These are phyloP conservation scores for Notodonta dromedarius DNA, from an alignment of 2,888 invertebrate species.

Conservation along the genomic window DNA sequence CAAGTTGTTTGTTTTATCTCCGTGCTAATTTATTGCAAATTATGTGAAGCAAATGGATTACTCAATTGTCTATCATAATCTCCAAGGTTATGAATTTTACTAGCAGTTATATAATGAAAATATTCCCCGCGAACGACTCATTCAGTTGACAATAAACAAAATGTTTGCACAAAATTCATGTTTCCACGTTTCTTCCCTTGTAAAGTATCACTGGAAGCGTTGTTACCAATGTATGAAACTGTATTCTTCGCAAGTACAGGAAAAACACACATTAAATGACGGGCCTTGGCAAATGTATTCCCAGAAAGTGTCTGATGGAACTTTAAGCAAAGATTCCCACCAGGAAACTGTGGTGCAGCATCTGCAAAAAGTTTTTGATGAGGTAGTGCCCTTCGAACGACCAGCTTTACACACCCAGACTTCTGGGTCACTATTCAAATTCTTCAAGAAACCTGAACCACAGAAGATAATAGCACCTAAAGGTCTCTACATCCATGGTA, in stretches of 20 bases:
- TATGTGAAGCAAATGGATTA: background rate
- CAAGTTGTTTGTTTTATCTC: background rate
- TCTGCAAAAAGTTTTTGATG: conserved; percentile 88
- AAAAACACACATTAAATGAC: conserved; percentile 42
- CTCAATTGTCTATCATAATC: conserved; percentile 21
- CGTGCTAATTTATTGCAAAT: background rate
- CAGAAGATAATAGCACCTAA: conserved; percentile 84
- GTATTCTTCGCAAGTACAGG: conserved; percentile 60
- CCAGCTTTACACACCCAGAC: conserved; percentile 49
- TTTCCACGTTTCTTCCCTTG: conserved; percentile 52
- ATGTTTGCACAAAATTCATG: conserved; percentile 60
- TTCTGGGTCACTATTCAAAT: conserved; percentile 58
- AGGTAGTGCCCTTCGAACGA: conserved; percentile 84
- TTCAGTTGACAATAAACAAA: conserved; percentile 51
- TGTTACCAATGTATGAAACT: conserved; percentile 64
- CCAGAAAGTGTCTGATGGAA: conserved; percentile 84
- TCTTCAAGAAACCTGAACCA: conserved; percentile 67
- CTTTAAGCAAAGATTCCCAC: conserved; percentile 87
- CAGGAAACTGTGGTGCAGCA: conserved; percentile 88
- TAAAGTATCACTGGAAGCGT: conserved; percentile 59
- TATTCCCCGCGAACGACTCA: conserved; percentile 35
- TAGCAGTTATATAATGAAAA: conserved; percentile 56
- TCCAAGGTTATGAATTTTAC: conserved; percentile 42
- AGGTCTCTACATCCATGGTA: conserved; percentile 95
- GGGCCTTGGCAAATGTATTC: conserved; percentile 83